phyloP scores from a whole-genome alignment of 2,113 vertebrate genomes.

The Odobenus rosmarus region DNA sequence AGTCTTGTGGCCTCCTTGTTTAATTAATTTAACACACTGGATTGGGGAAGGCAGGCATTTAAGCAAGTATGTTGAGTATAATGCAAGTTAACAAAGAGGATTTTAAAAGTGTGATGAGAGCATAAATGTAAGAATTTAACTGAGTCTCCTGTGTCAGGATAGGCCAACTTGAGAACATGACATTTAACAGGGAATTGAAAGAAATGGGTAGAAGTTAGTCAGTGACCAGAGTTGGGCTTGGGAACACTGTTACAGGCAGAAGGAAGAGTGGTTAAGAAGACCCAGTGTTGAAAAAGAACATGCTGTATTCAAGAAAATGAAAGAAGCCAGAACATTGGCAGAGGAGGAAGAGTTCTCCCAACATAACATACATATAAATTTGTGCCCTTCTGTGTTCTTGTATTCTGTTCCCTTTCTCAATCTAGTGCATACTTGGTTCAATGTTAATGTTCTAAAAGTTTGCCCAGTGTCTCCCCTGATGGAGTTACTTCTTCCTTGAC shows the following conservation, averaged over 20 bases:
- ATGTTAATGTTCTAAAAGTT: not conserved
- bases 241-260: not conserved
- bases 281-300: not conserved
- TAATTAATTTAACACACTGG: not conserved
- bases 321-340: not conserved
- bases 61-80: not conserved
- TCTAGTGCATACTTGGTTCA: not conserved
- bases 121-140: not conserved
- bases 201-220: not conserved
- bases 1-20: not conserved
- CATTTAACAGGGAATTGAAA: slow-evolving; percentile 15
- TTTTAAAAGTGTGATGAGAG: not conserved
- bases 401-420: not conserved
- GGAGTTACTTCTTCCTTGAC: not conserved
- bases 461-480: not conserved
- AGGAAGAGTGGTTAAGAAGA: not conserved
- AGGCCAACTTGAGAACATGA: not conserved
- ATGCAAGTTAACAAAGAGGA: slow-evolving; percentile 11
- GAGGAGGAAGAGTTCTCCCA: not conserved
- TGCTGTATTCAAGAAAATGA: not conserved
- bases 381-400: not conserved
- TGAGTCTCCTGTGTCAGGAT: not conserved
- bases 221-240: not conserved
- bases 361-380: fast-evolving
- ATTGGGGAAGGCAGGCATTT: not conserved